These are phyloP conservation scores for Vimba vimba DNA, from an alignment of 2,113 vertebrate genomes.

Conservation along the genomic window DNA sequence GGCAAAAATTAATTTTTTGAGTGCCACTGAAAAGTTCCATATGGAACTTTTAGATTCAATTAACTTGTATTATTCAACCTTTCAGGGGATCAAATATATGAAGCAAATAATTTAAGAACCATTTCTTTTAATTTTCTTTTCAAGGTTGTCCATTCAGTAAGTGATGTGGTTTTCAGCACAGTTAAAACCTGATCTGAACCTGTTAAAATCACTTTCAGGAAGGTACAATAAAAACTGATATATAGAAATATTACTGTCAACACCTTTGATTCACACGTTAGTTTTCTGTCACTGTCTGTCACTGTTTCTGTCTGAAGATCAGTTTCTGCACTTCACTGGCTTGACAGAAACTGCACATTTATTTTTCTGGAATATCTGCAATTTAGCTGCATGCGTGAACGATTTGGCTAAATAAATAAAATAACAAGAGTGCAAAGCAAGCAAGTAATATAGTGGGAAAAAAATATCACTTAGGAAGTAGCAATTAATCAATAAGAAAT, in stretches of 20 bases:
- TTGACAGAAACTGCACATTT: background rate
- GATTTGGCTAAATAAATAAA: background rate
- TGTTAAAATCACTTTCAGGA: background rate
- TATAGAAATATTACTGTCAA: background rate
- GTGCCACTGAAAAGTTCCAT: background rate
- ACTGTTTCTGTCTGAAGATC: background rate
- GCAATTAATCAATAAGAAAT: background rate
- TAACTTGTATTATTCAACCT: too few species aligned
- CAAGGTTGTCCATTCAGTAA: background rate
- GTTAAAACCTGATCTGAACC: background rate
- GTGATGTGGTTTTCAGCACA: background rate
- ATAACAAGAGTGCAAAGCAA: background rate
- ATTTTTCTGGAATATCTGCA: background rate
- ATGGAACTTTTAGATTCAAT: background rate
- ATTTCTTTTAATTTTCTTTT: background rate
- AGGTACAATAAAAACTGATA: background rate
- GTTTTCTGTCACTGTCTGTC: background rate
- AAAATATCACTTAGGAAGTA: background rate
- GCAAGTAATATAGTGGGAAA: background rate
- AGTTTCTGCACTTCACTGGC: background rate
- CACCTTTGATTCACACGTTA: background rate
- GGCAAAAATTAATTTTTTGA: too few species aligned
- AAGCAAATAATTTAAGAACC: too few species aligned
- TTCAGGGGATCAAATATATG: background rate
- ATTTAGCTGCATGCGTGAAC: background rate